A percentile compares a stretch with the other conserved stretches of the same genome.
These are phyloP conservation scores for Drosophila birchii DNA, from an alignment of 2,888 invertebrate species.

Conservation along the genomic window DNA sequence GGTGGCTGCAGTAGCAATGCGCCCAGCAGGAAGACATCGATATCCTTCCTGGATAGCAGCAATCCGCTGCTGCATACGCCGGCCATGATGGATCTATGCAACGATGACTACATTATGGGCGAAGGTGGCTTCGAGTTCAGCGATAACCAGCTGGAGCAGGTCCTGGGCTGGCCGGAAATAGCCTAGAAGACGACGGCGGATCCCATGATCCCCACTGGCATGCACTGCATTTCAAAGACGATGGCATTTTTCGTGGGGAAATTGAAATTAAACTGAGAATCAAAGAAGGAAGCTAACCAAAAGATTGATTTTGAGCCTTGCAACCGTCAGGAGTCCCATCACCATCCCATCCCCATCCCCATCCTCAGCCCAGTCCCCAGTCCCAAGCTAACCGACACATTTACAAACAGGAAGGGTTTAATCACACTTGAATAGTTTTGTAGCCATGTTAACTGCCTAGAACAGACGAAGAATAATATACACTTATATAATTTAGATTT, in stretches of 20 bases:
- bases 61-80: constrained; percentile 79
- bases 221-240: constrained; percentile 46
- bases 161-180: constrained; percentile 74
- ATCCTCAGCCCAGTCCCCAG: constrained; percentile 8
- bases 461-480: constrained; percentile 66
- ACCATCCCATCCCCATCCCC: not conserved
- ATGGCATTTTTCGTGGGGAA: constrained; percentile 44
- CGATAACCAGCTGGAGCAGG: constrained; percentile 79
- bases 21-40: constrained; percentile 70
- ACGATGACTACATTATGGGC: constrained; percentile 82
- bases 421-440: constrained; percentile 65
- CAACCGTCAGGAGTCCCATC: not conserved
- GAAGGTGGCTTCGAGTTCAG: constrained; percentile 64
- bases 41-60: constrained; percentile 79
- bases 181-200: constrained; percentile 42
- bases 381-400: constrained; percentile 44
- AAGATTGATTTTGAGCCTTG: constrained; percentile 65
- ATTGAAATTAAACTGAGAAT: constrained; percentile 39
- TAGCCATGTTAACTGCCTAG: constrained; percentile 80
- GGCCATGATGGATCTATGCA: constrained; percentile 82
- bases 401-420: constrained; percentile 53
- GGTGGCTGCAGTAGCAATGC: constrained; percentile 36
- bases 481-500: constrained; percentile 63
- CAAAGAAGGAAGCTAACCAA: constrained; percentile 44
- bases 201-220: constrained; percentile 26